Evolutionary conservation across 2,113 vertebrate genomes (phyloP), one percentile per base, ranked within the genome.

Genomic region (Corythaeola cristata): DNA sequence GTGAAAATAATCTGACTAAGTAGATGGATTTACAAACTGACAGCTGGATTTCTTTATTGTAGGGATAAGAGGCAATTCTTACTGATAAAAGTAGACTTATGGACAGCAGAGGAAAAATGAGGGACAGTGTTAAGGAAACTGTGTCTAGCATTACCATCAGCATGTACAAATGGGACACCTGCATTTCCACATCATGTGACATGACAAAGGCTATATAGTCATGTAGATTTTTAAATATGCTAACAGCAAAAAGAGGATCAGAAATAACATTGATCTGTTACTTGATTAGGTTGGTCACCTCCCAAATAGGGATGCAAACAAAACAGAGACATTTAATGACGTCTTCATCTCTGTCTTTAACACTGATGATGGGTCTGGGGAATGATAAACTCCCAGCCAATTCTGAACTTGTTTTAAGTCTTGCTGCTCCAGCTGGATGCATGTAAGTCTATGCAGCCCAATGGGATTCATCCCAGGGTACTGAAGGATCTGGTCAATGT

Each of bases 1-100:
- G 12, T 21, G 28, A 69, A 91, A 83, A 91, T 72, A 93, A 92
- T 89, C 85, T 79, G 44, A 75, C 56, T 94, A 92, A 93, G 50
- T 68, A 85, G 39, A 47, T 24, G 19, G 32, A 87, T 89, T 85
- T 85, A 78, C 60, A 77, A 64, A 3, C 30, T 68, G 55, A 85
- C 23, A 86, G 62, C 11, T 73, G 24, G 11, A 91, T 90, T 96
- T 95, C 60, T 80, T 77, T 91, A 49, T 45, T 58, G 24, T 32
- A 81, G 39, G 16, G 58, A 76, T 77, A 87, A 89, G 56, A 82
- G 47, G 18, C 3, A 90, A 81, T 81, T 94, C 8, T 21, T 95
- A 30, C 12, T 56, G 56, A 93, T 88, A 85, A 79, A 86, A 73
- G 56, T 24, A 50, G 39, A 37, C 9, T 3, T 91, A 84, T 75